Evolutionary conservation across 2,113 vertebrate species (phyloP), one percentile per base, ranked within the genome.

Genomic region (Datnioides undecimradiatus): DNA sequence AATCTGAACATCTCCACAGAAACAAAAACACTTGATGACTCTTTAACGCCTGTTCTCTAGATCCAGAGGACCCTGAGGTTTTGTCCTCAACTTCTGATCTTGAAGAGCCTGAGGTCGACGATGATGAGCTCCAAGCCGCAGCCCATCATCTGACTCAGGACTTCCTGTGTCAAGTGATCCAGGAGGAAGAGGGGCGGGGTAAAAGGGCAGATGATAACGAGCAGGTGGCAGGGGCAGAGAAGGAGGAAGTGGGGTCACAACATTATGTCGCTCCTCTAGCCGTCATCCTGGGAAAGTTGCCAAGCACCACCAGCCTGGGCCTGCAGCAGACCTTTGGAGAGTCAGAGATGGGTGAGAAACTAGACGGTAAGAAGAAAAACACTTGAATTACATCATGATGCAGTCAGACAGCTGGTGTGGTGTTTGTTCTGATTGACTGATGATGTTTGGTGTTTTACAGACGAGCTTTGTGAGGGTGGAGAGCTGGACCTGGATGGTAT

Each of bases 401-500:
- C 8, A 41, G 2, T 14, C 23, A 12, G 2, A 14, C n/a, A 40
- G 49, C 9, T 38, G 19, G 4, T 9, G 19, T 11, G 4, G 17
- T 3, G 21, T 41, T 14, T 19, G 4, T 40, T 16, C 17, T 73
- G 11, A 55, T 8, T 6, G 21, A 13, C 6, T 16, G 11, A 6
- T 33, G 27, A 10, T 54, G 25, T 38, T 80, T 92, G 74, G 69
- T 63, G 33, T 16, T 60, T 64, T 83, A 8, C 71, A 96, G 97
- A 92, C n/a, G 95, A 95, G 14, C 84, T 88, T 33, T 86, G 89
- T 0, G 96, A 95, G 54, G 95, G 95, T 0, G 97, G 97, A 0
- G 97, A 98, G 60, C 89, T 99, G 84, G 97, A 99, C 87, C 95
- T 99, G 89, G 96, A 96, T 1, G 98, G 96, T 31, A 99, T 99